Evolutionary conservation across 1,140 invertebrate genomes (phyloP).

Genomic region (Drosophila mauritiana): DNA sequence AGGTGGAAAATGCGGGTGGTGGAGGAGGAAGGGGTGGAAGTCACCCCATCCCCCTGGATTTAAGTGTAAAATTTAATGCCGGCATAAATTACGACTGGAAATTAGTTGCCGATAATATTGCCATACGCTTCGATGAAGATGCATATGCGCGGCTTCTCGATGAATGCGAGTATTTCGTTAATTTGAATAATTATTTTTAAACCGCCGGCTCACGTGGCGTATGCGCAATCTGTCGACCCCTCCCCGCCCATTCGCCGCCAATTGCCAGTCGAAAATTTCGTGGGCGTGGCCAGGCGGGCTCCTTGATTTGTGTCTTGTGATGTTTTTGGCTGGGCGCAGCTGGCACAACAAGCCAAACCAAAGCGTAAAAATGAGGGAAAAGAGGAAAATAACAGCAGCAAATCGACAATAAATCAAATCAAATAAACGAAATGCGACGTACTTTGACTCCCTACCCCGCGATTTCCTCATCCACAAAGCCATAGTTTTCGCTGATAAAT

Average conservation of each 20-base stretch:
- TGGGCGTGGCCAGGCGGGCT: constrained; percentile 50
- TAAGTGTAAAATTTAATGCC: constrained; percentile 45
- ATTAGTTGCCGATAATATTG: constrained; percentile 53
- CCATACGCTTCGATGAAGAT: constrained; percentile 11
- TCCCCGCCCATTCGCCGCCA: not conserved
- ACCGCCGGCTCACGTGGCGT: constrained; percentile 46
- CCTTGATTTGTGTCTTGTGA: constrained; percentile 45
- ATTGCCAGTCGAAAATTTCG: constrained; percentile 14
- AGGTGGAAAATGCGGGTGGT: constrained; percentile 17
- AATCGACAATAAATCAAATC: constrained; percentile 70
- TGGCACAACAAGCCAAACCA: constrained; percentile 43
- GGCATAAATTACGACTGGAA: constrained; percentile 54
- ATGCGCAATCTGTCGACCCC: constrained; percentile 43
- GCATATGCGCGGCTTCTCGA: constrained; percentile 7
- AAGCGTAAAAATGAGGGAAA: constrained; percentile 7
- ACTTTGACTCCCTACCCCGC: constrained; percentile 7
- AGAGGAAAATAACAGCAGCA: constrained; percentile 11
- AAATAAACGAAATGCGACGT: constrained; percentile 69
- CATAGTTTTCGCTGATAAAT: constrained; percentile 40
- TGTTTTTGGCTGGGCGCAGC: constrained; percentile 60
- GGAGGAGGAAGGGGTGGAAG: not conserved
- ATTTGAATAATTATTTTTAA: constrained; percentile 5
- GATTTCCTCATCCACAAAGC: not conserved
- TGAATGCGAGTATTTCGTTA: constrained; percentile 11
- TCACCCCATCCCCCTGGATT: constrained; percentile 1